Evolutionary conservation across 1,140 invertebrate genomes (phyloP).

Genomic region (Drosophila pseudoananassae): DNA sequence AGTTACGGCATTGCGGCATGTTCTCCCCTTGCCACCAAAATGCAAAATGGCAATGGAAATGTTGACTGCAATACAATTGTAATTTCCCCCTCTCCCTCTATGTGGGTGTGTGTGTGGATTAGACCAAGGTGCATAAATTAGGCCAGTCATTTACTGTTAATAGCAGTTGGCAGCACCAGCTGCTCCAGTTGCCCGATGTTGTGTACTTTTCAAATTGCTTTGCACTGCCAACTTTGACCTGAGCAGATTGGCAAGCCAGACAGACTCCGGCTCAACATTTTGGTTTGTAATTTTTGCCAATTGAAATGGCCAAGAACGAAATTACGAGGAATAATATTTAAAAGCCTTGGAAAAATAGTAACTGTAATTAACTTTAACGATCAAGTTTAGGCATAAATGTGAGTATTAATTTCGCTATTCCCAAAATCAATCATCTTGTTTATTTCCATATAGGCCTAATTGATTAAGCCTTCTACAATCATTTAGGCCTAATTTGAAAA

Average conservation of each 20-base stretch:
- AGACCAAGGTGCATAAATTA: constrained; percentile 67
- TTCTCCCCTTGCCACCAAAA: constrained; percentile 17
- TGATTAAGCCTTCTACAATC: too few relatives aligned
- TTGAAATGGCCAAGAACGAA: too few relatives aligned
- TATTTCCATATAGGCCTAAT: too few relatives aligned
- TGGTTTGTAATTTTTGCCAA: background rate
- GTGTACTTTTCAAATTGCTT: constrained; percentile 70
- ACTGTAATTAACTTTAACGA: too few relatives aligned
- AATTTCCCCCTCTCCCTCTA: constrained; percentile 16
- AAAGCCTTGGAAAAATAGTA: too few relatives aligned
- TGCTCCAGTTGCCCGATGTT: constrained; percentile 45
- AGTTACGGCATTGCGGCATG: constrained; percentile 78
- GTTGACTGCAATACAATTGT: constrained; percentile 52
- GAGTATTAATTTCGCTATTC: too few relatives aligned
- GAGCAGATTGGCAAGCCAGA: constrained; percentile 19
- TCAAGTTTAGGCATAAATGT: too few relatives aligned
- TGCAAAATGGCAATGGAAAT: constrained; percentile 48
- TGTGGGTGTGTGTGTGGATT: constrained; percentile 7
- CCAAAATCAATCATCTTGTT: too few relatives aligned
- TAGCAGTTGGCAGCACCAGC: constrained; percentile 52
- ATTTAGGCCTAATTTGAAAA: background rate
- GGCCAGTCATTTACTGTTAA: constrained; percentile 76
- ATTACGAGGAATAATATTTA: too few relatives aligned
- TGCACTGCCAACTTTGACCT: constrained; percentile 35
- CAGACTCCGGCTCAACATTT: background rate